Base-by-base conservation (phyloP, 2,797 vertebrate genomes). In the Galaxias olidus region DNA sequence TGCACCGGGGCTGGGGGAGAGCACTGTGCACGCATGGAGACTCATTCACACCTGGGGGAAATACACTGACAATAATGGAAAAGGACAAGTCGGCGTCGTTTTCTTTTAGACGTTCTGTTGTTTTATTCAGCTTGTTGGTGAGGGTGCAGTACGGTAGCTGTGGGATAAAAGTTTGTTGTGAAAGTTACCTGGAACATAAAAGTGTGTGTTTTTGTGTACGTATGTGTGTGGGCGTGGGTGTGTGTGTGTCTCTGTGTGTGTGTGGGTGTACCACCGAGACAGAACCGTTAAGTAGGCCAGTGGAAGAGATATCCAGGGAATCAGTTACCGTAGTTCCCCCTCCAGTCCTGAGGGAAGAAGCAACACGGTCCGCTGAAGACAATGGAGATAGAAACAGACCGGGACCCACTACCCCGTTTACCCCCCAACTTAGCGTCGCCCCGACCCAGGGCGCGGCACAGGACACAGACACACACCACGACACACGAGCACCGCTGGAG, bases 231-330 rank as follows among this genome's bases (percentile, higher is more conserved):
- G 75, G 49, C 63, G 65, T 71, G n/a, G n/a, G 30, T 30, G 30
- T 30, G 30, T 30, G 30, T 30, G 6, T 30, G 30, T 30, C 3
- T 30, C 3, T 30, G 30, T 30, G 30, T 30, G 30, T 30, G 15
- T 77, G 71, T 77, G 72, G 75, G 49, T 64, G 65, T 71, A 55
- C 59, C 51, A 48, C n/a, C 40, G 58, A 81, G 81, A 77, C 71
- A 69, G 62, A 84, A 80, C 65, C 79, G 59, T 56, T 73, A 87
- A 88, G 75, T 88, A 87, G 83, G 84, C 77, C 85, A 71, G 61
- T 20, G 20, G 4, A n/a, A 13, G 11, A 69, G 60, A 43, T 30
- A 81, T 60, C 58, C 54, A 49, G 44, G 59, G 71, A 72, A 68
- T 56, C 14, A 30, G 30, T 30, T 30, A 30, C 30, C 6, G 30